These are phyloP conservation scores for Trogon surrucura DNA, from an alignment of 2,113 vertebrate species.

Conservation along the genomic window DNA sequence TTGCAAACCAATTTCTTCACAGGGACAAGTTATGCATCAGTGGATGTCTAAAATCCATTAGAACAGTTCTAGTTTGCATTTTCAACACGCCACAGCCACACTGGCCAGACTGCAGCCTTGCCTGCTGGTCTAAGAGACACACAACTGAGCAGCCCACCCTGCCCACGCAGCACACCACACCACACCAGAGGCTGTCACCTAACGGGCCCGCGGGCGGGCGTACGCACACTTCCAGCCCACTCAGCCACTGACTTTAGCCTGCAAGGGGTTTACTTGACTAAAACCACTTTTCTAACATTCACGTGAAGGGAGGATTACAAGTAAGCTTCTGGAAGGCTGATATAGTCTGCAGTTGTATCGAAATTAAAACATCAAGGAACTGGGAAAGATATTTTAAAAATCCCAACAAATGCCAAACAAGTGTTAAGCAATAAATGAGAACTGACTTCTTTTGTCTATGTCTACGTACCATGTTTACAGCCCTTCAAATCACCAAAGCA, in stretches of 20 bases:
- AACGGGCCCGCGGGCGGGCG: accelerated
- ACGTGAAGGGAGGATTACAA: not conserved
- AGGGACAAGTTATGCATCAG: not conserved
- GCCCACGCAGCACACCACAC: not conserved
- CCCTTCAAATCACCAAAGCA: not conserved
- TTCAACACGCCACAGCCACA: not conserved
- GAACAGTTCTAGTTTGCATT: not conserved
- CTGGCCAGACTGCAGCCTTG: not conserved
- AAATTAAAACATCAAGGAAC: not conserved
- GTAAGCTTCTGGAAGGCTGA: not conserved
- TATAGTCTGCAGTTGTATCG: not conserved
- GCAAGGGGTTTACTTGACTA: not conserved
- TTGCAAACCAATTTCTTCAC: not conserved
- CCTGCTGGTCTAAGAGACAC: not conserved
- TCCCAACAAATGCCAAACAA: not conserved
- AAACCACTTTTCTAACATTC: not conserved
- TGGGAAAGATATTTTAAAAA: not conserved
- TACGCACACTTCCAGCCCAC: not conserved
- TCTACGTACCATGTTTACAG: not conserved
- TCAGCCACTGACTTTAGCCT: not conserved
- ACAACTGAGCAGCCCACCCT: accelerated
- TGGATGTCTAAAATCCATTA: not conserved
- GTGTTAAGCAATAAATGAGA: not conserved
- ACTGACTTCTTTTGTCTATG: not conserved
- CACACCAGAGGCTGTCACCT: not conserved